Conservation (phyloP, 2,888 invertebrate species). For the Bombylius major region DNA sequence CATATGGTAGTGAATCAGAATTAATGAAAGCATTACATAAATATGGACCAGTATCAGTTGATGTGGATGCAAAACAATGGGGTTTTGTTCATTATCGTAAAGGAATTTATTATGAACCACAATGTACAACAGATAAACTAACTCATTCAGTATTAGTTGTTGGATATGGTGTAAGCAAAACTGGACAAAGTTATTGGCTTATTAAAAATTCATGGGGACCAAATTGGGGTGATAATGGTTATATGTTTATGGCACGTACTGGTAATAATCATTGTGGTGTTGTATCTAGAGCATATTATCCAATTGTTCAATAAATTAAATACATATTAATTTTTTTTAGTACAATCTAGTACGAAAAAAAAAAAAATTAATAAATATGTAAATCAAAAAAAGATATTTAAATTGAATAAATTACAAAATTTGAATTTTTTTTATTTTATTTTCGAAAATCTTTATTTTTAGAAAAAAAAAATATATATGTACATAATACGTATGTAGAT, state of each 20-base stretch:
- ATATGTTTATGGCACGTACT: conserved; percentile 73
- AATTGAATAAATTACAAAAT: too few relatives aligned
- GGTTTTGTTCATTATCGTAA: conserved; percentile 66
- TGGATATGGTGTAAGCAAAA: conserved; percentile 10
- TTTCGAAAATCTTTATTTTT: too few relatives aligned
- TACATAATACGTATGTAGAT: too few relatives aligned
- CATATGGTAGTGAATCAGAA: conserved; percentile 48
- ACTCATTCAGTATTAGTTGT: conserved; percentile 50
- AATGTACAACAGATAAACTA: conserved; percentile 51
- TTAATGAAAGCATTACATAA: conserved; percentile 62
- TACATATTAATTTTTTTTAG: too few relatives aligned
- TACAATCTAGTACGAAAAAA: too few relatives aligned
- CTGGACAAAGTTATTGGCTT: conserved; percentile 25
- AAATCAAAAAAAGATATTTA: too few relatives aligned
- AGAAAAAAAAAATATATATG: too few relatives aligned
- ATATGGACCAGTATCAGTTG: conserved; percentile 65
- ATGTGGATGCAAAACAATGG: conserved; percentile 66
- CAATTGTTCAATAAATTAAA: too few relatives aligned
- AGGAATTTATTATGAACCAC: conserved; percentile 62
- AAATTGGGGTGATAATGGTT: conserved; percentile 64
- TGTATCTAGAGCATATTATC: conserved; percentile 33
- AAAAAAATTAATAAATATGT: too few relatives aligned
- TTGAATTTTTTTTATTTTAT: too few relatives aligned
- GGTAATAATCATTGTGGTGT: conserved; percentile 68
- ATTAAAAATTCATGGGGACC: conserved; percentile 50